Evolutionary conservation across 2,113 vertebrate species (phyloP), one percentile per base, ranked within the genome.

Genomic region (Tragelaphus imberbis): DNA sequence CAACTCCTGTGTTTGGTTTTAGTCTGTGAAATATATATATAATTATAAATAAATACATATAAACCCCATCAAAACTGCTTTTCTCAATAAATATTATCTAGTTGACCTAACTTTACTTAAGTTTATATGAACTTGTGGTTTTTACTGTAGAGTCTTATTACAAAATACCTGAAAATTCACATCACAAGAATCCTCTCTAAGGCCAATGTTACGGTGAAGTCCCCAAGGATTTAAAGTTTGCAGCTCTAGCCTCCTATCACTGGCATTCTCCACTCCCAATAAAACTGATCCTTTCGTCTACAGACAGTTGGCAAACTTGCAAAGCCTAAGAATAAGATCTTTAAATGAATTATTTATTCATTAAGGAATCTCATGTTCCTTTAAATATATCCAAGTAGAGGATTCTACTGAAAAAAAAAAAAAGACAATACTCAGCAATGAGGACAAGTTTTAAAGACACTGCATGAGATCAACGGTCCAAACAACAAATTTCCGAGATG

Each of bases 281-380:
- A 47, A 75, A 90, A 80, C 21, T 17, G 36, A 88, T 27, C 92
- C 58, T 63, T 27, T 44, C 21, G 6, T 88, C 88, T 71, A 91
- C 16, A 44, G 49, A 56, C 49, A 91, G 27, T 2, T 47, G 77
- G 86, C 85, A 49, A 91, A 95, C 85, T 13, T 87, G 79, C 61
- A 93, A 49, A 88, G 82, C 40, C 89, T 40, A 65, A 55, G 96
- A 94, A 80, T 61, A 84, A 91, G 88, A 89, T 65, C 93, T 56
- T 58, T 81, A 86, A 82, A 53, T 96, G 51, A 97, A 96, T 93
- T 68, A 97, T 94, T 92, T 63, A 97, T 53, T 79, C 21, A 75
- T 93, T 47, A 95, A 47, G 15, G 53, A 89, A 96, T 82, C 96
- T 82, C 91, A 21, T 3, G 91, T 93, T 96, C 51, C 65, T 95